Conservation (phyloP, 2,888 invertebrate genomes). For the Timema podura region DNA sequence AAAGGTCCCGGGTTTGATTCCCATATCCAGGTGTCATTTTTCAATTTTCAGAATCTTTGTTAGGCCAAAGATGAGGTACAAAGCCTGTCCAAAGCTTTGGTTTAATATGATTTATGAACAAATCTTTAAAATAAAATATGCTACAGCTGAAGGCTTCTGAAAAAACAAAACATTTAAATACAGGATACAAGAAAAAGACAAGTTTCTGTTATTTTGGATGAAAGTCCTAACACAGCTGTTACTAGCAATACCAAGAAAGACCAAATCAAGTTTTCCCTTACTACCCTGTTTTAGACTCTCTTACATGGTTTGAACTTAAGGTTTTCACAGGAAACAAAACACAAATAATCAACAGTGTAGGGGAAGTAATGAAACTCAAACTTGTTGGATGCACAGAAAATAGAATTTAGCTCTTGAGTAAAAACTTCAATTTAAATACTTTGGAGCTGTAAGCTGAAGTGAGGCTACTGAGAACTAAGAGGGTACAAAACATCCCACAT, state of each 20-base stretch:
- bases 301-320: neutral
- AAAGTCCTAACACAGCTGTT: conserved; percentile 1
- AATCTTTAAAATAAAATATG: neutral
- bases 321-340: conserved; percentile 1
- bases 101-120: neutral
- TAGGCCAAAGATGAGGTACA: conserved; percentile 1
- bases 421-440: too few relatives aligned
- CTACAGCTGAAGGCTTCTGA: neutral
- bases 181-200: neutral
- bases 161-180: neutral
- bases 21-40: too few relatives aligned
- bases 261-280: neutral
- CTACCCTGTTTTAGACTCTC: conserved; percentile 2
- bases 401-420: too few relatives aligned
- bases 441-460: too few relatives aligned
- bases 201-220: neutral
- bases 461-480: too few relatives aligned
- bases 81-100: neutral
- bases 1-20: too few relatives aligned
- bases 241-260: neutral
- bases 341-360: neutral
- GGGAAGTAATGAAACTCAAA: too few relatives aligned
- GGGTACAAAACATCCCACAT: too few relatives aligned
- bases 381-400: too few relatives aligned
- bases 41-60: too few relatives aligned